Base-by-base conservation (phyloP, 2,888 invertebrate species). In the Rhingia campestris region DNA sequence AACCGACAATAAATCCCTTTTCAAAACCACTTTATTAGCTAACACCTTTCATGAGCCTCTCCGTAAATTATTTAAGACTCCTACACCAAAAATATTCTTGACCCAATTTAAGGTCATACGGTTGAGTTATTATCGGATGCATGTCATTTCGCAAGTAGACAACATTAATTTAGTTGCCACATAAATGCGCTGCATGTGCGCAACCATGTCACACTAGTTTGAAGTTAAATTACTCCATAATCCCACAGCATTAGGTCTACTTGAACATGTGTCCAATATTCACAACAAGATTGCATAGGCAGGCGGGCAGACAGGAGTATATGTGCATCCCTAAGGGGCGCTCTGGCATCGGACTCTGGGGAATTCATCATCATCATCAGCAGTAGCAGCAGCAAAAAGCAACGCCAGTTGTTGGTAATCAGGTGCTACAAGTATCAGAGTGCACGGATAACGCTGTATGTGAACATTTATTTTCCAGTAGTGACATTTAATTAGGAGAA, bases 401-500 rank as follows among this genome's bases (percentile, higher is more conserved):
- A 22, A 22, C 22, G 22, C 22, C 64, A 73, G 43, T 33, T 43
- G 37, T 9, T 14, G 22, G 14, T 14, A 63, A 12, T 4, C 51
- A 58, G 64, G 74, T 74, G 58, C 58, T 66, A 47, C 59, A 5
- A 45, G 10, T 14, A 7, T 53, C 56, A 51, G 64, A 63, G 76
- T 51, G 54, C 45, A 61, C n/a, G 37, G 74, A 79, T 54, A 69
- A 64, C 69, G 74, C 74, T 84, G 59, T 70, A 80, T 74, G 84
- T 59, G 80, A 70, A 80, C 74, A 80, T 80, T 80, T 75, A 80
- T 84, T 84, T 84, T 66, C 22, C 80, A 56, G 64, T 54, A 74
- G 80, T 80, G 84, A 84, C 84, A 84, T 75, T 84, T 75, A 80
- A 84, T 84, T 84, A 84, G 80, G 54, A 84, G 80, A 59, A 70